Base-by-base conservation (phyloP, 1,140 invertebrate genomes). In the Aphelinus atriplicis region DNA sequence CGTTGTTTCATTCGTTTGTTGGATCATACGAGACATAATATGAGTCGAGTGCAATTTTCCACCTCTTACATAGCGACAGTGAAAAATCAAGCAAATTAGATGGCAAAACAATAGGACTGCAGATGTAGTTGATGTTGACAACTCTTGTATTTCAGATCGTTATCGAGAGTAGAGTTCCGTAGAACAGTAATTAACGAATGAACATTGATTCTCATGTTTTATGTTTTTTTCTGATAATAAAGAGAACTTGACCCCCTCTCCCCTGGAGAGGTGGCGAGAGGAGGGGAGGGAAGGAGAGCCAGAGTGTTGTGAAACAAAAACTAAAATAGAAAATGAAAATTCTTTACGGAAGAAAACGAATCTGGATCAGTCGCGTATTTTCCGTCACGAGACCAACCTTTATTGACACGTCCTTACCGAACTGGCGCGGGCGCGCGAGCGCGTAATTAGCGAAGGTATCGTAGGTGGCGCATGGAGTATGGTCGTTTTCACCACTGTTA, bases 1-100 rank as follows among this genome's bases (percentile, higher is more conserved):
- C 81, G 82, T 77, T 63, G 46, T 9, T 79, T 75, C 66, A 77
- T 81, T 83, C 79, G 81, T 82, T 84, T 75, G 75, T 78, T 78
- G 78, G 53, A 26, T 61, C 76, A 78, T 78, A 77, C 77, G 66
- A 43, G 26, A 58, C 3, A 55, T 58, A 55, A 51, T 60, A 60
- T 47, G 48, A 51, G 62, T 56, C 42, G 64, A 51, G 48, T n/a
- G 42, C 9, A 73, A 73, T 73, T 73, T 51, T 58, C 64, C 43
- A 60, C 47, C 57, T 70, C 56, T 26, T 7, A 45, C 46, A 3
- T 1, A 1, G 9, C 45, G n/a, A 26, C 26, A 26, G 26, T 26
- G 26, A 26, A 26, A 26, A 57, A 64, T 75, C 60, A 45, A 69
- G 57, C 26, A 75, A 75, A 75, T 70, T 62, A 45, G 26, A 45